Percentiles rank a stretch among this genome's conserved stretches.
Evolutionary conservation across 2,797 vertebrate species (phyloP).

Genomic region (Micromesistius poutassou): DNA sequence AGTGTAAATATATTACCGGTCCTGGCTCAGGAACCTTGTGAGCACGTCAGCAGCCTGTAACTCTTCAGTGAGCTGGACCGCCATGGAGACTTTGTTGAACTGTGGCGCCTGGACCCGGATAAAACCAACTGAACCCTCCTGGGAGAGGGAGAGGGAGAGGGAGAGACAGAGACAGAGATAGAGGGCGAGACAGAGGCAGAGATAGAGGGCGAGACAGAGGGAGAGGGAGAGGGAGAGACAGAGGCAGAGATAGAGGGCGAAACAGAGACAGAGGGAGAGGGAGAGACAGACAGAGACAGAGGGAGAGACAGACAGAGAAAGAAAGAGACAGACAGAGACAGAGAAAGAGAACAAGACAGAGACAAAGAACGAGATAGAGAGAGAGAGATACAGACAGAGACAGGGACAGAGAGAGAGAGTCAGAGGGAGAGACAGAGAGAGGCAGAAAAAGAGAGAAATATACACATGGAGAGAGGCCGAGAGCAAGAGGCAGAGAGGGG

Average conservation of each 20-base stretch:
- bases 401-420: neutral
- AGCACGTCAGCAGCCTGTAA: conserved; percentile 88
- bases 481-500: neutral
- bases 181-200: neutral
- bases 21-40: conserved; percentile 89
- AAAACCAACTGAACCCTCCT: conserved; percentile 84
- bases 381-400: neutral
- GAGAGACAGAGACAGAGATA: neutral
- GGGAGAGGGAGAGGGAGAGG: conserved; percentile 2
- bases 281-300: neutral
- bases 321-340: neutral
- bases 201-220: neutral
- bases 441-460: neutral
- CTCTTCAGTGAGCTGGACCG: conserved; percentile 92
- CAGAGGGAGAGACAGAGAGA: neutral
- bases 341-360: neutral
- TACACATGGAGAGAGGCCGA: no score
- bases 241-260: neutral
- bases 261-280: neutral
- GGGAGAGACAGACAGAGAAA: neutral
- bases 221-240: no score
- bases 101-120: conserved; percentile 95
- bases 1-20: conserved; percentile 72
- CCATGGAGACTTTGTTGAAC: conserved; percentile 97
- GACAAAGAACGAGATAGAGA: neutral